Conservation (phyloP, 1,140 invertebrate genomes). For the Liolophura sinensis region DNA sequence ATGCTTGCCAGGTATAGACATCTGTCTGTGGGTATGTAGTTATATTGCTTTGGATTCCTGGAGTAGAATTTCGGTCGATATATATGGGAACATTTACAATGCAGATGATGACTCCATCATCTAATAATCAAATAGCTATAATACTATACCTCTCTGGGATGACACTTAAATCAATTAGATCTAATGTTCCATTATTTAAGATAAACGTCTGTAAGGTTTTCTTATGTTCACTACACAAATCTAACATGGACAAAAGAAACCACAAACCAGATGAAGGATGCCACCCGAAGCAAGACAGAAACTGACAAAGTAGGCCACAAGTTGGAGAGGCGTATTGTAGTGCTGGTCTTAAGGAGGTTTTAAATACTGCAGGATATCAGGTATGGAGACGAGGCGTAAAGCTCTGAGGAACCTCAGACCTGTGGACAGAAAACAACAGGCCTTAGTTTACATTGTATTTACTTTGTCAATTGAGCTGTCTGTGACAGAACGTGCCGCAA, state of each 20-base stretch:
- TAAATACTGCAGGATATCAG: slow-evolving; percentile 59
- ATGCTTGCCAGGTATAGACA: too few relatives aligned
- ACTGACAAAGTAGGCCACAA: slow-evolving; percentile 54
- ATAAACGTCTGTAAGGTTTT: too few relatives aligned
- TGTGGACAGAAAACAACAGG: slow-evolving; percentile 55
- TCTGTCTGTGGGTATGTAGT: too few relatives aligned
- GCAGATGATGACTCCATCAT: too few relatives aligned
- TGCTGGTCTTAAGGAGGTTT: slow-evolving; percentile 59
- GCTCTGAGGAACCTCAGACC: slow-evolving; percentile 98
- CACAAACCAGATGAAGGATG: slow-evolving; percentile 58
- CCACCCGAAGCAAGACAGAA: slow-evolving; percentile 58
- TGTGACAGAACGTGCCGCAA: background rate
- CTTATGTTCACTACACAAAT: too few relatives aligned
- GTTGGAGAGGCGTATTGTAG: slow-evolving; percentile 54
- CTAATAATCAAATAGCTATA: too few relatives aligned
- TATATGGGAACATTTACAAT: too few relatives aligned
- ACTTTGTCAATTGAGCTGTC: background rate
- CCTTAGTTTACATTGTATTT: background rate
- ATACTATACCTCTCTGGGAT: too few relatives aligned
- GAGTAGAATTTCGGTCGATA: too few relatives aligned
- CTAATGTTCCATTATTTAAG: too few relatives aligned
- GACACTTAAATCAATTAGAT: too few relatives aligned
- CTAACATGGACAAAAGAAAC: background rate
- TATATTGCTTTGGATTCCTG: too few relatives aligned
- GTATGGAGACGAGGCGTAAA: slow-evolving; percentile 90